A percentile compares a stretch with the other conserved stretches of the same genome.
Conservation (phyloP, 2,888 invertebrate genomes). For the Leptothorax acervorum region DNA sequence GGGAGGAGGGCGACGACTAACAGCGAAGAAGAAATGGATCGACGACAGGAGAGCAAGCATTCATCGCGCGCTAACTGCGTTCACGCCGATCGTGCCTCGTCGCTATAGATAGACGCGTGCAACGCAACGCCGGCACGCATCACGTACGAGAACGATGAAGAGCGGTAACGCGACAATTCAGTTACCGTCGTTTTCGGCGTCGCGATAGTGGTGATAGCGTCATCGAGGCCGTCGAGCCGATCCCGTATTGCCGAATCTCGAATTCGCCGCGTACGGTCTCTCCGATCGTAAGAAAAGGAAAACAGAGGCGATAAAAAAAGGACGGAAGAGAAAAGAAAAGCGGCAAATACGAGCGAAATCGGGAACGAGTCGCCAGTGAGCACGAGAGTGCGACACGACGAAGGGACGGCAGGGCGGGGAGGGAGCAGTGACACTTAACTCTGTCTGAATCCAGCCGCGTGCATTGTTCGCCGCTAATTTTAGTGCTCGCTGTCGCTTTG, state of each 20-base stretch:
- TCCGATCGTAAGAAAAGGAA: slow-evolving; percentile 63
- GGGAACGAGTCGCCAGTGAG: slow-evolving; percentile 35
- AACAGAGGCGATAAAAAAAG: slow-evolving; percentile 51
- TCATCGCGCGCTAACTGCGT: slow-evolving; percentile 51
- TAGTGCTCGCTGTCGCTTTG: slow-evolving; percentile 82
- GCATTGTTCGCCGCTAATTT: slow-evolving; percentile 85
- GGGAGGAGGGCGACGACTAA: neutral
- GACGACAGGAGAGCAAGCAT: slow-evolving; percentile 46
- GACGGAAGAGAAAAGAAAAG: slow-evolving; percentile 55
- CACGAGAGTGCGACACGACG: slow-evolving; percentile 58
- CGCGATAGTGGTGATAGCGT: slow-evolving; percentile 32
- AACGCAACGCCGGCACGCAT: slow-evolving; percentile 70
- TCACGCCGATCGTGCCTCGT: slow-evolving; percentile 67
- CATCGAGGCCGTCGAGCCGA: slow-evolving; percentile 59
- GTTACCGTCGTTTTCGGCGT: slow-evolving; percentile 37
- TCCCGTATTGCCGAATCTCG: slow-evolving; percentile 34
- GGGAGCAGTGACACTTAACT: slow-evolving; percentile 72
- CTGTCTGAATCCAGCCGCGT: slow-evolving; percentile 82
- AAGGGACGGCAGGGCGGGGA: slow-evolving; percentile 48
- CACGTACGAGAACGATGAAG: slow-evolving; percentile 49
- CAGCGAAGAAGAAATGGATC: slow-evolving; percentile 30
- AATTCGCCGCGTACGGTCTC: slow-evolving; percentile 9
- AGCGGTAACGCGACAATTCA: slow-evolving; percentile 33
- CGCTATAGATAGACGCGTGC: slow-evolving; percentile 77
- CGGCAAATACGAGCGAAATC: slow-evolving; percentile 33